Base-by-base conservation (phyloP, 2,113 vertebrate species). In the Ctenodactylus gundi region DNA sequence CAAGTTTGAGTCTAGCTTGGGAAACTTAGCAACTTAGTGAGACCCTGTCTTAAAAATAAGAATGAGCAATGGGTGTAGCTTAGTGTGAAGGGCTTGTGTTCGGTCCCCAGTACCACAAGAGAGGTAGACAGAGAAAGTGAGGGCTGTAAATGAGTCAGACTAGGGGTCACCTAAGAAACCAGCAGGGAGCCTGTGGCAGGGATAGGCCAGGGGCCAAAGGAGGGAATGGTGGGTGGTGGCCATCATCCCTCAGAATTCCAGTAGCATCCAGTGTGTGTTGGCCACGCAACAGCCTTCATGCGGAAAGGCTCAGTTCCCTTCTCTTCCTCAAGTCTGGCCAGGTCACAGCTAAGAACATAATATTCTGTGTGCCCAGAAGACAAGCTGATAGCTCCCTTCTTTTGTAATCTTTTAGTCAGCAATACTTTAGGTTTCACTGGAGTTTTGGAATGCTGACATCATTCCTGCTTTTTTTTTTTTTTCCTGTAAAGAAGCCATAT, bases 351-450 rank as follows among this genome's bases (percentile, higher is more conserved):
- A 36, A 31, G 53, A 83, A 31, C 44, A 58, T 77, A 73, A 64
- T n/a, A n/a, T n/a, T 58, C 51, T 46, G 3, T 14, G 73, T n/a
- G 53, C n/a, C 57, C 67, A 64, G 44, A 92, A 80, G 55, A 73
- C 73, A 84, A 88, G 31, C 85, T 95, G 93, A 41, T 2, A 5
- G 49, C 72, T 92, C 9, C 1, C 87, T 89, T 93, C 73, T 83
- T 72, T 36, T 10, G 46, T 0, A 12, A 82, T 75, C 27, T 77
- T 72, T 92, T 64, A 81, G 62, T 96, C 85, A 95, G 57, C 85
- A 96, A 70, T 85, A 36, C 70, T 93, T 93, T 55, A 49, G 31
- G 65, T 94, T 85, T 92, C 81, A 55, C 27, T 4, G 29, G 51
- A 41, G 29, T 51, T 81, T 94, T 46, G 23, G 53, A 92, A 83